Percentiles rank a stretch among this genome's conserved stretches.
phyloP scores from a whole-genome alignment of 2,888 invertebrate genomes.

The Tetheella fluctuosa region DNA sequence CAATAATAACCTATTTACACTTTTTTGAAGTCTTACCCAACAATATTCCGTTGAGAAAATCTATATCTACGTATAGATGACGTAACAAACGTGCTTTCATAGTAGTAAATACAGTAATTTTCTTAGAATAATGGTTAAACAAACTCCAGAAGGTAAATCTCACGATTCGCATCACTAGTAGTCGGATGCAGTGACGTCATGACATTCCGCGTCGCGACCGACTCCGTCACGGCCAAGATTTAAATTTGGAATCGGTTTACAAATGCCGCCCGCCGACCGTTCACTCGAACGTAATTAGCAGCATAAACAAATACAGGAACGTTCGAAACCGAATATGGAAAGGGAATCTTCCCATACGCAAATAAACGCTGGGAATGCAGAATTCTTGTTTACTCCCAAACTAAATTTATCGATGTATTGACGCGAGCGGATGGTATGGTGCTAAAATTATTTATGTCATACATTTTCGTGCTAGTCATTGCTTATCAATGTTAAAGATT shows the following conservation, averaged over 20 bases:
- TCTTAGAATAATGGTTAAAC: neutral
- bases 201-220: conserved; percentile 65
- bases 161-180: conserved; percentile 3
- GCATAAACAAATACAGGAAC: conserved; percentile 49
- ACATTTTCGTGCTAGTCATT: conserved; percentile 5
- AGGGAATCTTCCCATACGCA: conserved; percentile 42
- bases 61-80: neutral
- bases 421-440: conserved; percentile 15
- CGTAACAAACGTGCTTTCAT: neutral
- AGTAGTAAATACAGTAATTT: too few relatives aligned
- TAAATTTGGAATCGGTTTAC: conserved; percentile 73
- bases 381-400: conserved; percentile 19
- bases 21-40: too few relatives aligned
- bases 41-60: neutral
- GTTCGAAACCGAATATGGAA: conserved; percentile 61
- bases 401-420: conserved; percentile 23
- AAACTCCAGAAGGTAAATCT: neutral
- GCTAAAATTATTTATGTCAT: conserved; percentile 15
- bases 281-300: conserved; percentile 58
- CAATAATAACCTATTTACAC: too few relatives aligned
- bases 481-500: neutral
- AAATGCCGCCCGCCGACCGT: conserved; percentile 41
- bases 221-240: conserved; percentile 67
- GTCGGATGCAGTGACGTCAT: conserved; percentile 58
- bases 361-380: conserved; percentile 42